phyloP scores from a whole-genome alignment of 1,140 invertebrate genomes.

The Panagrolaimus sp. region DNA sequence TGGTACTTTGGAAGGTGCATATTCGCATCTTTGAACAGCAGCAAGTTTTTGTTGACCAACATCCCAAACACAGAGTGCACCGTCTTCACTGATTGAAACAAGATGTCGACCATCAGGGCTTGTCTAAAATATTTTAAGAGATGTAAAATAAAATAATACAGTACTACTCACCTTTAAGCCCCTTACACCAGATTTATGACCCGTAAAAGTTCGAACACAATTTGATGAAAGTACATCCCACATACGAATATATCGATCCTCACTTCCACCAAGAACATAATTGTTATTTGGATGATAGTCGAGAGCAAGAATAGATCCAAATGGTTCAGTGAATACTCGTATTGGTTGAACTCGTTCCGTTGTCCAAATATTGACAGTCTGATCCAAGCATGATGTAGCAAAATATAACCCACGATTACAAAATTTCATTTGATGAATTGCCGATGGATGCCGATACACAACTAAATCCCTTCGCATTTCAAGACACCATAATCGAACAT shows the following conservation, averaged over 20 bases:
- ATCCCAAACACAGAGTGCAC: not conserved
- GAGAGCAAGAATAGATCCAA: not conserved
- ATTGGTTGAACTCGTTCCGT: not conserved
- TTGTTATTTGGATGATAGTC: conserved; percentile 21
- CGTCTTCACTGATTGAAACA: not conserved
- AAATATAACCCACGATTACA: conserved; percentile 4
- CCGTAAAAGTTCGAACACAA: not conserved
- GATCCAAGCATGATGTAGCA: not conserved
- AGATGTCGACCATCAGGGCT: conserved; percentile 5
- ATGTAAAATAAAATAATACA: not conserved
- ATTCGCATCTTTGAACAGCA: not conserved
- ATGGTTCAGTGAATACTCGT: not conserved
- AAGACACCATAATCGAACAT: not conserved
- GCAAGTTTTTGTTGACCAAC: conserved; percentile 9
- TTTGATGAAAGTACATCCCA: conserved; percentile 69
- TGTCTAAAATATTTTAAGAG: not conserved
- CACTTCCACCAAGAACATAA: conserved; percentile 72
- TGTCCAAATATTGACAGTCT: not conserved
- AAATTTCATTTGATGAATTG: not conserved
- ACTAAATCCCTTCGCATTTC: not conserved
- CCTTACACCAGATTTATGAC: not conserved
- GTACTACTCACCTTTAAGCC: not conserved
- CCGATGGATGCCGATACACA: not conserved
- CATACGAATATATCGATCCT: conserved; percentile 82
- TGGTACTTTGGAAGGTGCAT: not conserved